A percentile compares a stretch with the other conserved stretches of the same genome.
Evolutionary conservation across 2,113 vertebrate genomes (phyloP).

Genomic region (Embiotoca jacksoni): DNA sequence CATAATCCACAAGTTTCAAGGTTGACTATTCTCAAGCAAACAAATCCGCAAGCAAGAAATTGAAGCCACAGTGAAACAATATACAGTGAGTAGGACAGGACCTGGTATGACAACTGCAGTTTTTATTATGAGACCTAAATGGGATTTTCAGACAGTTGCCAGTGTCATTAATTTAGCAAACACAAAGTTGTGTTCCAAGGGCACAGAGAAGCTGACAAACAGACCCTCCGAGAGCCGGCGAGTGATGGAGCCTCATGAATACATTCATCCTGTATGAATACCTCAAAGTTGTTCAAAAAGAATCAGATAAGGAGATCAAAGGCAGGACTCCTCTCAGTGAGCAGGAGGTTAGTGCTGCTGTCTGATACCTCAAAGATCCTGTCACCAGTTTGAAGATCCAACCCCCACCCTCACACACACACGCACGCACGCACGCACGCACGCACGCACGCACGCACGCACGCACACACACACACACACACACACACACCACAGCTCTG

Average conservation of each 20-base stretch:
- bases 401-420: neutral
- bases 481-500: too few relatives aligned
- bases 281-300: conserved; percentile 51
- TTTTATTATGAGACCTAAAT: conserved; percentile 48
- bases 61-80: conserved; percentile 1
- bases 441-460: conserved; percentile 1
- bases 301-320: conserved; percentile 47
- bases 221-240: conserved; percentile 26
- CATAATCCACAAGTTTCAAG: too few relatives aligned
- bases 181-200: conserved; percentile 62
- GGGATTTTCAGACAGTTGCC: conserved; percentile 54
- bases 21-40: neutral
- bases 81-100: conserved; percentile 35
- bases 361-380: conserved; percentile 56
- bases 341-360: conserved; percentile 20
- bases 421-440: too few relatives aligned
- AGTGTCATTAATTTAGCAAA: conserved; percentile 52
- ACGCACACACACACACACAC: too few relatives aligned
- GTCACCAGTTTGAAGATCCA: conserved; percentile 47
- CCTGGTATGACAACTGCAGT: conserved; percentile 25
- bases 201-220: conserved; percentile 30
- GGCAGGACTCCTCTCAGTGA: conserved; percentile 26
- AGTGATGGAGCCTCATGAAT: conserved; percentile 57
- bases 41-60: neutral
- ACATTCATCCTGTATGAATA: conserved; percentile 57